phyloP scores from a whole-genome alignment of 1,140 invertebrate genomes.

The Lycorma delicatula region DNA sequence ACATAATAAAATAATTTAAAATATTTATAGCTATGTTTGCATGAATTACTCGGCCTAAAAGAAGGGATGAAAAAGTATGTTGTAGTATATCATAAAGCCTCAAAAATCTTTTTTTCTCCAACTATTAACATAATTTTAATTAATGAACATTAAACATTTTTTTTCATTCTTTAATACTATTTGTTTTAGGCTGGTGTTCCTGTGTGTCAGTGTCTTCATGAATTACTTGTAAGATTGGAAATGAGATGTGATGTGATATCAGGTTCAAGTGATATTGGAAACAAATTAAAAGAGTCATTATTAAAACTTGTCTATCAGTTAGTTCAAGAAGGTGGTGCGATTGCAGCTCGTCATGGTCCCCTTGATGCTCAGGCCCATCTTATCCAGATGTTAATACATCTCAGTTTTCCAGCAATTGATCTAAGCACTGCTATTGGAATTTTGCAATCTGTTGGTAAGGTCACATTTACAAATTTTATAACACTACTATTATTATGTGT shows the following conservation, averaged over 20 bases:
- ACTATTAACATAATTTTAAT: too few species aligned
- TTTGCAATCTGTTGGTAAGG: conserved; percentile 57
- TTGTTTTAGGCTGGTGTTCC: conserved; percentile 71
- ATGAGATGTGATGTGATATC: conserved; percentile 58
- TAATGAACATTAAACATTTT: too few species aligned
- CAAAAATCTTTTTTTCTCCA: too few species aligned
- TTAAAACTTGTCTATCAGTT: conserved; percentile 62
- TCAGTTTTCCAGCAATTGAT: conserved; percentile 59
- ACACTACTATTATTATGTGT: too few species aligned
- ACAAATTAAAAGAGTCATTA: conserved; percentile 56
- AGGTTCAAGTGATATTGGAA: conserved; percentile 45
- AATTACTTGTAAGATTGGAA: conserved; percentile 58
- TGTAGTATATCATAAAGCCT: too few species aligned
- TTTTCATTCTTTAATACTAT: too few species aligned
- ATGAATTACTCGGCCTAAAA: too few species aligned
- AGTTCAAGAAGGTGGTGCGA: conserved; percentile 58
- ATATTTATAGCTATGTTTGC: too few species aligned
- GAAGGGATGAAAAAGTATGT: too few species aligned
- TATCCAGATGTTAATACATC: conserved; percentile 53
- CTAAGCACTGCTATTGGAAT: conserved; percentile 63
- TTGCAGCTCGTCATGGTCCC: conserved; percentile 61
- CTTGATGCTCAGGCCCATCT: conserved; percentile 72
- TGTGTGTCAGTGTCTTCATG: conserved; percentile 61
- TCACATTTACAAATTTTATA: not conserved
- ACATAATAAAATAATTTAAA: too few species aligned